These are phyloP conservation scores for Drosophila pseudoananassae DNA, from an alignment of 1,140 invertebrate species.

Conservation along the genomic window DNA sequence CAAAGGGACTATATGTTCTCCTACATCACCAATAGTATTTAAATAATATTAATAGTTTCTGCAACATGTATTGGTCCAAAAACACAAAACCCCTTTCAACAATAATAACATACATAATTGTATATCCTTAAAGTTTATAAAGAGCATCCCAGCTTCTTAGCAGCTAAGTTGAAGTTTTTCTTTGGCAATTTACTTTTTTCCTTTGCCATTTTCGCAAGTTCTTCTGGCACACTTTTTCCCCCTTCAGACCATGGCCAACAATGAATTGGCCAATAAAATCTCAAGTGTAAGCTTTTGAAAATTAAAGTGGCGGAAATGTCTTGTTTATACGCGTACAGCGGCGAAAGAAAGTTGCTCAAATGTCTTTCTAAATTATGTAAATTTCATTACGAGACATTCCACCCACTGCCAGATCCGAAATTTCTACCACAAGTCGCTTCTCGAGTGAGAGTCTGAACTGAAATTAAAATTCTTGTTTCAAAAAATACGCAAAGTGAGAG, in stretches of 20 bases:
- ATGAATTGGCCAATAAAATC: slow-evolving; percentile 83
- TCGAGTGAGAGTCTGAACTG: slow-evolving; percentile 53
- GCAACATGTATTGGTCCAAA: background rate
- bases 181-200: slow-evolving; percentile 16
- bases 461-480: slow-evolving; percentile 79
- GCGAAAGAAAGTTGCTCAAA: slow-evolving; percentile 67
- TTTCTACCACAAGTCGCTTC: slow-evolving; percentile 12
- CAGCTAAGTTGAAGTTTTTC: slow-evolving; percentile 8
- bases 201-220: slow-evolving; percentile 55
- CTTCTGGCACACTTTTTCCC: slow-evolving; percentile 47
- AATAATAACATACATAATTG: background rate
- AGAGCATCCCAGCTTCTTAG: slow-evolving; percentile 35
- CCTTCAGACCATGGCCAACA: slow-evolving; percentile 61
- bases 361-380: slow-evolving; percentile 83
- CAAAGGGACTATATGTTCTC: too few species aligned
- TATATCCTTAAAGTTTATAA: background rate
- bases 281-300: slow-evolving; percentile 83
- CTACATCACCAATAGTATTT: too few species aligned
- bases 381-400: slow-evolving; percentile 72
- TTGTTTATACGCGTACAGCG: slow-evolving; percentile 76
- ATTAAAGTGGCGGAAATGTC: slow-evolving; percentile 82
- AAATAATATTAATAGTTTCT: too few species aligned
- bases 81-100: background rate
- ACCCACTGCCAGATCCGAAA: slow-evolving; percentile 11
- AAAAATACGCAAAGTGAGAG: slow-evolving; percentile 47